Evolutionary conservation across 2,113 vertebrate species (phyloP).

Genomic region (Heterochromis multidens): DNA sequence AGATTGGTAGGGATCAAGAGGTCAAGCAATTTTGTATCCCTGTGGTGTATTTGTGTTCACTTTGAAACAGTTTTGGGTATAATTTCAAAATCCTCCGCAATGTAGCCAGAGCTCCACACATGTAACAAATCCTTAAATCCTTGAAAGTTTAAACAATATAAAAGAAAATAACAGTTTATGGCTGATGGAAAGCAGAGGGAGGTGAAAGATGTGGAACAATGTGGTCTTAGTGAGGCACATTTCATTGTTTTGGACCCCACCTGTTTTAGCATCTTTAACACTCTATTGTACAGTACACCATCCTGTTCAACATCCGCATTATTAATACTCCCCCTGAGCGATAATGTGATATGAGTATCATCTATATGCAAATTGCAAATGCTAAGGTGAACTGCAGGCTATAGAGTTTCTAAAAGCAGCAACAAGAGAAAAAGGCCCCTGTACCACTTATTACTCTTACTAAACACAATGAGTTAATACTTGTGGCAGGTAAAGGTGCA

Average conservation of each 20-base stretch:
- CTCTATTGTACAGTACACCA: neutral
- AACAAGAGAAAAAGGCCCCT: slow-evolving; percentile 8
- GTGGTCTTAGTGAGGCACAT: neutral
- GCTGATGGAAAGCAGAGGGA: neutral
- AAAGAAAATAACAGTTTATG: neutral
- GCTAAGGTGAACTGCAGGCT: slow-evolving; percentile 30
- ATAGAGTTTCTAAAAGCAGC: neutral
- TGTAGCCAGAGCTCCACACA: neutral
- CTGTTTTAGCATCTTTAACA: slow-evolving; percentile 3
- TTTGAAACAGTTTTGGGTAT: neutral
- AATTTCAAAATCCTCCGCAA: neutral
- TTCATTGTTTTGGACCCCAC: neutral
- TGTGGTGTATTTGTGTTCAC: slow-evolving; percentile 15
- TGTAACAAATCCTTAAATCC: neutral
- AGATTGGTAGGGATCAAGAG: slow-evolving; percentile 6
- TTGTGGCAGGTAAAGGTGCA: slow-evolving; percentile 42
- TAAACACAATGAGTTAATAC: slow-evolving; percentile 35
- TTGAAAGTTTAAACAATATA: neutral
- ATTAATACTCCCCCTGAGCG: slow-evolving; percentile 31
- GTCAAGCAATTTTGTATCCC: slow-evolving; percentile 35
- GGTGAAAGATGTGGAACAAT: neutral
- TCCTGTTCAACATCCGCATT: slow-evolving; percentile 43
- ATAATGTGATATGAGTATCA: slow-evolving; percentile 43
- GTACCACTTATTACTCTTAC: slow-evolving; percentile 24
- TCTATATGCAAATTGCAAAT: slow-evolving; percentile 59